Evolutionary conservation across 2,113 vertebrate species (phyloP).

Genomic region (Embiotoca jacksoni): DNA sequence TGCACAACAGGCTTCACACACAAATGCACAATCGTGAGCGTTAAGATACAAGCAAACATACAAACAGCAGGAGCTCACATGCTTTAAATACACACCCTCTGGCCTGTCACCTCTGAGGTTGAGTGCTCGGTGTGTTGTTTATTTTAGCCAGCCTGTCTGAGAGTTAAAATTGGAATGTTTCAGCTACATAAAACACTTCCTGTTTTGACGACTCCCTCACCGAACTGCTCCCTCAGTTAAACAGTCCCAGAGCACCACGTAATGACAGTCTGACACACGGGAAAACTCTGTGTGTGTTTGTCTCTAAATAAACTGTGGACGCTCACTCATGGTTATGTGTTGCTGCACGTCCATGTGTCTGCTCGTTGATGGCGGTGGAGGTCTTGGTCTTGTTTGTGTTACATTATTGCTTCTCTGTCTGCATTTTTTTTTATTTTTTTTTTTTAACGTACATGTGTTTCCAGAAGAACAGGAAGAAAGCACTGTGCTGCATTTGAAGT

Average conservation of each 20-base stretch:
- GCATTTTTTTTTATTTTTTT: neutral
- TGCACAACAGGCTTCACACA: constrained; percentile 9
- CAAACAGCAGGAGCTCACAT: constrained; percentile 21
- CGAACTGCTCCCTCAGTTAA: constrained; percentile 54
- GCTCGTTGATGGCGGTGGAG: neutral
- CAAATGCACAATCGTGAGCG: neutral
- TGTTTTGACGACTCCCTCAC: constrained; percentile 79
- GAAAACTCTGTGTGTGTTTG: constrained; percentile 31
- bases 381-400: constrained; percentile 23
- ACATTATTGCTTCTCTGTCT: neutral
- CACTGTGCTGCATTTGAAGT: constrained; percentile 17
- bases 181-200: constrained; percentile 82
- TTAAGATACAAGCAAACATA: constrained; percentile 22
- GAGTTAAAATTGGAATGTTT: constrained; percentile 85
- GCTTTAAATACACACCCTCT: constrained; percentile 37
- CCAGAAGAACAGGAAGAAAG: constrained; percentile 25
- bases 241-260: constrained; percentile 62
- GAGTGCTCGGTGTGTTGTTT: constrained; percentile 66
- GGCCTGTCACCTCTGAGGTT: constrained; percentile 42
- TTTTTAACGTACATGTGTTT: neutral
- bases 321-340: constrained; percentile 10
- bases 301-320: constrained; percentile 24
- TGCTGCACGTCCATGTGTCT: constrained; percentile 16
- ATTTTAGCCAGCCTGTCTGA: constrained; percentile 68
- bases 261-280: constrained; percentile 53